Conservation (phyloP, 2,113 vertebrate species). For the Girardinichthys multiradiatus region DNA sequence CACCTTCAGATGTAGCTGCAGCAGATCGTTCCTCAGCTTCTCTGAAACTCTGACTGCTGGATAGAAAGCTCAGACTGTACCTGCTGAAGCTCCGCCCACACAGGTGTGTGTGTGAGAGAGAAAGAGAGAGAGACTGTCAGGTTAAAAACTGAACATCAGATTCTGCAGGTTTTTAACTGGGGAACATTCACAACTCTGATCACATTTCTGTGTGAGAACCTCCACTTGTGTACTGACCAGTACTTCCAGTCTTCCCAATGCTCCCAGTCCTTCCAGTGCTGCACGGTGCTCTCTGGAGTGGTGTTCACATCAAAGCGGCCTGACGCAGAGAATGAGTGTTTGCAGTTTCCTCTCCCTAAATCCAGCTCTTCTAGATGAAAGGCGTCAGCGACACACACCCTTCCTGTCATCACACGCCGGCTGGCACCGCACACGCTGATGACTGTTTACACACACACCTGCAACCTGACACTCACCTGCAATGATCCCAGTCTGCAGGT, state of each 20-base stretch:
- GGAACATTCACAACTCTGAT: background rate
- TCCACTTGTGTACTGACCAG: background rate
- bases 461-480: slow-evolving; percentile 42
- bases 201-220: background rate
- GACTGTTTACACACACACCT: slow-evolving; percentile 66
- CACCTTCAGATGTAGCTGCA: slow-evolving; percentile 49
- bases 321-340: slow-evolving; percentile 60
- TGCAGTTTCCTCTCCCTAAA: slow-evolving; percentile 65
- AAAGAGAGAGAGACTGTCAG: background rate
- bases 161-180: background rate
- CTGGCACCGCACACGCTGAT: slow-evolving; percentile 59
- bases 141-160: background rate
- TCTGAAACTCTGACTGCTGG: slow-evolving; percentile 1
- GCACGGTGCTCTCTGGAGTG: background rate
- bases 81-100: slow-evolving; percentile 49
- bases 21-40: slow-evolving; percentile 15
- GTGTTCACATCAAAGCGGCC: slow-evolving; percentile 48
- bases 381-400: slow-evolving; percentile 54
- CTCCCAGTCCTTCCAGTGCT: background rate
- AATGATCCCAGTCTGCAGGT: slow-evolving; percentile 14
- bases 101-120: slow-evolving; percentile 37
- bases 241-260: background rate
- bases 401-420: slow-evolving; percentile 63
- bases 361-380: slow-evolving; percentile 63
- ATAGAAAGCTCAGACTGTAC: slow-evolving; percentile 30